These are phyloP conservation scores for Alentia gelatinosa DNA, from an alignment of 2,888 invertebrate species.

Conservation along the genomic window DNA sequence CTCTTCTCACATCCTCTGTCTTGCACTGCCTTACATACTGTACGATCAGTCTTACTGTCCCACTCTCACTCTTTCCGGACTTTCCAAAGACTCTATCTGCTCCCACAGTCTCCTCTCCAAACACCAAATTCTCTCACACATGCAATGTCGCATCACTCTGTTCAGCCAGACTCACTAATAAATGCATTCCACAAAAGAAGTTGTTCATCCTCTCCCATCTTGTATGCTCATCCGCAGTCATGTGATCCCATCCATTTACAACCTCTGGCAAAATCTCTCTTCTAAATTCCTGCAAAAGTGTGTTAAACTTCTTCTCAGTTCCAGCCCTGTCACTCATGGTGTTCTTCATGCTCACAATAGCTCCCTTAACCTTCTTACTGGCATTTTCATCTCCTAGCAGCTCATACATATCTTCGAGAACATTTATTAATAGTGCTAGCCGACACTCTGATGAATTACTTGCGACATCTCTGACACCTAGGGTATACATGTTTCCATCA, in stretches of 20 bases:
- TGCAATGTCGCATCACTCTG: conserved; percentile 59
- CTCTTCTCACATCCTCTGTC: conserved; percentile 61
- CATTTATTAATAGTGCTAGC: not conserved
- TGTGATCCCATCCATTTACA: conserved; percentile 49
- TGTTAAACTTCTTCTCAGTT: conserved; percentile 59
- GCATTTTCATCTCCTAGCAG: not conserved
- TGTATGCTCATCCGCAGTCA: conserved; percentile 33
- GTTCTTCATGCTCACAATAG: conserved; percentile 33
- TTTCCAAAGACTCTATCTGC: conserved; percentile 43
- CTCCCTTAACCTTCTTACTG: not conserved
- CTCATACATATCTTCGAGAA: conserved; percentile 21
- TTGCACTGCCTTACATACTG: conserved; percentile 62
- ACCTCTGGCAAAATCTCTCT: conserved; percentile 57
- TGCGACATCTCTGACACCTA: conserved; percentile 43
- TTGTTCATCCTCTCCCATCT: conserved; percentile 55
- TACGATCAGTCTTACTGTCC: conserved; percentile 59
- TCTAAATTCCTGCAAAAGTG: conserved; percentile 55
- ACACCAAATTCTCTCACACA: conserved; percentile 59
- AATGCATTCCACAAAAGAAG: conserved; percentile 62
- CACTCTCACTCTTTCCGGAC: conserved; percentile 33
- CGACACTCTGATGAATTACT: conserved; percentile 25
- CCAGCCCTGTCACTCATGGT: conserved; percentile 53
- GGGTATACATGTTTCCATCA: not conserved
- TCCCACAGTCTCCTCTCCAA: conserved; percentile 55
- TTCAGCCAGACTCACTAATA: conserved; percentile 59